Percentiles rank a stretch among this genome's conserved stretches.
phyloP scores from a whole-genome alignment of 2,113 vertebrate species.

The Rhea pennata region DNA sequence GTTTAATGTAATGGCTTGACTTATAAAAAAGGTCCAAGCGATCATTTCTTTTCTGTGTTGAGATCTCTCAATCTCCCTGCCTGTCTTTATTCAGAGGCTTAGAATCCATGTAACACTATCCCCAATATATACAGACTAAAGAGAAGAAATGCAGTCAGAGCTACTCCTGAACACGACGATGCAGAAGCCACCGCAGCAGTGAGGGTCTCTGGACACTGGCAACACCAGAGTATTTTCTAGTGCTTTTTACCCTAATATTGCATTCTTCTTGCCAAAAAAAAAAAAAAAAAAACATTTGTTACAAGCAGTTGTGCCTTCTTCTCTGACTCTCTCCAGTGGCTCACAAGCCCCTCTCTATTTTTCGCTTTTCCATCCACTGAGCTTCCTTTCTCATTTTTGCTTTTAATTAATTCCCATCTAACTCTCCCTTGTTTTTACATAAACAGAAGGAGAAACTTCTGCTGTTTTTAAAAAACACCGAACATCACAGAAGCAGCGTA shows the following conservation, averaged over 20 bases:
- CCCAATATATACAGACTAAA: accelerated
- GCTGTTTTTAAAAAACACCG: background rate
- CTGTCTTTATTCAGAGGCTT: background rate
- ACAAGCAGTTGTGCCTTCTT: background rate
- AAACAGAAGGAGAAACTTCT: background rate
- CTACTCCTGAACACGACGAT: background rate
- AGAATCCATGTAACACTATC: background rate
- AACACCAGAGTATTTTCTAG: background rate
- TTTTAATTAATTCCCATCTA: background rate
- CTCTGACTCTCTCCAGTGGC: background rate
- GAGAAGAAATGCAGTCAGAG: background rate
- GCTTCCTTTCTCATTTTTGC: background rate
- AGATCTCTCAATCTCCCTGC: background rate
- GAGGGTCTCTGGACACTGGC: background rate
- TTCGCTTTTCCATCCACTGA: background rate
- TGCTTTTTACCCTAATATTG: background rate
- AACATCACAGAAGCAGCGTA: background rate
- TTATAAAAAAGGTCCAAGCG: background rate
- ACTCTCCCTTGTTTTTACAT: background rate
- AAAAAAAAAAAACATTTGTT: too few relatives aligned
- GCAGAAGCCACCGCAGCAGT: background rate
- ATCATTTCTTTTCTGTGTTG: background rate
- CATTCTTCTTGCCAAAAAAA: background rate
- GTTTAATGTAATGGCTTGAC: background rate
- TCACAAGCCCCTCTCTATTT: background rate